Conservation (phyloP, 2,113 vertebrate genomes). For the Dipodomys stephensi region DNA sequence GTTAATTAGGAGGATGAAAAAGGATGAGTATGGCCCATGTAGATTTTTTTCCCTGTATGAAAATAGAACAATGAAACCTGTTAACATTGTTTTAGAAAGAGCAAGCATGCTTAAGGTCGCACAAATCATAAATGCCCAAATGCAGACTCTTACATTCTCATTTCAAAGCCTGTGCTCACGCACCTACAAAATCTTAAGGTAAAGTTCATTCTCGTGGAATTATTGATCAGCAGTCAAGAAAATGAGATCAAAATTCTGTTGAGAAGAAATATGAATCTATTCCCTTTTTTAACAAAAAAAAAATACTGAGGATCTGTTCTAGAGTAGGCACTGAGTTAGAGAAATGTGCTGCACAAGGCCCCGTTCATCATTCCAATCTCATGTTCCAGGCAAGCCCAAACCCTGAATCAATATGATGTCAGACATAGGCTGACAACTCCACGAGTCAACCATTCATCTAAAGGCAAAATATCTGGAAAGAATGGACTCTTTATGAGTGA, state of each 20-base stretch:
- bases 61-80: too few relatives aligned
- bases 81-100: too few relatives aligned
- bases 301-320: background rate
- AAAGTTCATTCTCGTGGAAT: background rate
- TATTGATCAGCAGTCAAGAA: conserved; percentile 8
- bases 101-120: too few relatives aligned
- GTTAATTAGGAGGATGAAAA: too few relatives aligned
- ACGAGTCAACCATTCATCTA: background rate
- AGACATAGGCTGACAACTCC: background rate
- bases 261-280: background rate
- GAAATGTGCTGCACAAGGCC: background rate
- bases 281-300: background rate
- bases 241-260: background rate
- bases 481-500: background rate
- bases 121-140: too few relatives aligned
- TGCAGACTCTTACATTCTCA: background rate
- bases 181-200: background rate
- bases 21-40: too few relatives aligned
- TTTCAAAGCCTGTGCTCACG: background rate
- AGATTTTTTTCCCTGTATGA: too few relatives aligned
- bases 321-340: background rate
- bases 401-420: background rate
- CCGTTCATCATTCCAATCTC: background rate
- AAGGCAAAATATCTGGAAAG: background rate
- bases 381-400: background rate